These are phyloP conservation scores for Brachionus manjavacas DNA, from an alignment of 1,140 invertebrate genomes.

Conservation along the genomic window DNA sequence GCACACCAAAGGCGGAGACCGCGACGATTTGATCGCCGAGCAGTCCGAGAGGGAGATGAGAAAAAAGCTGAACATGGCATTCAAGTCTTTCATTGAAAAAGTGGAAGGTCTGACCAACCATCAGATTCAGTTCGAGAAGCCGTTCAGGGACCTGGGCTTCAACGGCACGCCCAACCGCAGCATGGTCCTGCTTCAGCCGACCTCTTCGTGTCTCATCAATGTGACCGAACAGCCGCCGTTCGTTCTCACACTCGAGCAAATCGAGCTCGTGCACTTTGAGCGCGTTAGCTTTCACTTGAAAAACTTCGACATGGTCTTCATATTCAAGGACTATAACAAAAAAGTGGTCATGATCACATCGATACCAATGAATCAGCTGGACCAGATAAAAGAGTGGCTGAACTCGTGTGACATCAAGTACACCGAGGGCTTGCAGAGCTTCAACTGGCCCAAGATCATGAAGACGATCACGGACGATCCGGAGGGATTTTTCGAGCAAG, in stretches of 20 bases:
- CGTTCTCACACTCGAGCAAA: conserved; percentile 92
- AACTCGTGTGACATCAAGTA: conserved; percentile 96
- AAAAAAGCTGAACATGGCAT: conserved; percentile 91
- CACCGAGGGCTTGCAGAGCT: conserved; percentile 92
- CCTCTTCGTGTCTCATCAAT: conserved; percentile 90
- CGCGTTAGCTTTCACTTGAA: conserved; percentile 95
- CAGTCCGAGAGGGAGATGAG: conserved; percentile 93
- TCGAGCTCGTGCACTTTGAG: conserved; percentile 97
- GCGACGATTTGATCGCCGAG: conserved; percentile 95
- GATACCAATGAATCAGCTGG: conserved; percentile 95
- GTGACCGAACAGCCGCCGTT: conserved; percentile 97
- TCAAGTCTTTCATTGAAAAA: conserved; percentile 96
- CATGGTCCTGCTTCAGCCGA: conserved; percentile 91
- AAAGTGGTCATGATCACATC: conserved; percentile 94
- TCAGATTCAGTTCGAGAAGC: conserved; percentile 95
- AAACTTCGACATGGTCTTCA: conserved; percentile 99
- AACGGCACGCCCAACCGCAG: conserved; percentile 93
- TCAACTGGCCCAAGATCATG: conserved; percentile 99
- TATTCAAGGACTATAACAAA: conserved; percentile 93
- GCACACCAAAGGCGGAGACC: conserved; percentile 98
- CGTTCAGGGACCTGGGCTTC: conserved; percentile 93
- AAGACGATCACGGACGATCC: conserved; percentile 98
- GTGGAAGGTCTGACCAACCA: conserved; percentile 83
- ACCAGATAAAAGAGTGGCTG: conserved; percentile 98
- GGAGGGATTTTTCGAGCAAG: conserved; percentile 94